Evolutionary conservation across 2,888 invertebrate genomes (phyloP).

Genomic region (Busseola fusca): DNA sequence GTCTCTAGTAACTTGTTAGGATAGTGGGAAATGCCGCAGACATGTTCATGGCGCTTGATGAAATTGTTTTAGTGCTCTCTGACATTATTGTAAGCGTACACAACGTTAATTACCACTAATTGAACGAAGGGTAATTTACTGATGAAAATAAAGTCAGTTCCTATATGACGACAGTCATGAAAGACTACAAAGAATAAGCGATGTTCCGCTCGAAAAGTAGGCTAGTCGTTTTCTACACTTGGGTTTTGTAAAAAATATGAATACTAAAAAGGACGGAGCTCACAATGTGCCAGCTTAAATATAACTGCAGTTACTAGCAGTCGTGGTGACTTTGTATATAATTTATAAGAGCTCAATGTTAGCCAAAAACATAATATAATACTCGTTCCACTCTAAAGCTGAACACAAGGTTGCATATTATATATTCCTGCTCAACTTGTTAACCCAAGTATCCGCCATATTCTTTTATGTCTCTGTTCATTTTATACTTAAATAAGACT

Average conservation of each 20-base stretch:
- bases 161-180: too few relatives aligned
- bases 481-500: conserved; percentile 26
- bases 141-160: not conserved
- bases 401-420: conserved; percentile 13
- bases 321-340: not conserved
- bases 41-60: conserved; percentile 39
- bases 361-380: not conserved
- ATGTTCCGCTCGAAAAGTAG: not conserved
- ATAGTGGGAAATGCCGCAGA: conserved; percentile 39
- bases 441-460: conserved; percentile 21
- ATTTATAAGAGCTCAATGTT: not conserved
- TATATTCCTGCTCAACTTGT: conserved; percentile 7
- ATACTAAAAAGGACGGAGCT: not conserved
- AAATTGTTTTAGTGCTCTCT: conserved; percentile 30
- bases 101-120: not conserved
- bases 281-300: not conserved
- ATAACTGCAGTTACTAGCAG: not conserved
- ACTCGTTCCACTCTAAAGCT: not conserved
- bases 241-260: not conserved
- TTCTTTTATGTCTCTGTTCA: conserved; percentile 34
- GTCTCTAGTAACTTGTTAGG: conserved; percentile 35
- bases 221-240: too few relatives aligned
- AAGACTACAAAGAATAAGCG: too few relatives aligned
- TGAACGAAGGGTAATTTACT: not conserved
- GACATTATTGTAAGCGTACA: conserved; percentile 6